Evolutionary conservation across 2,888 invertebrate genomes (phyloP).

Genomic region (Microchrysa polita): DNA sequence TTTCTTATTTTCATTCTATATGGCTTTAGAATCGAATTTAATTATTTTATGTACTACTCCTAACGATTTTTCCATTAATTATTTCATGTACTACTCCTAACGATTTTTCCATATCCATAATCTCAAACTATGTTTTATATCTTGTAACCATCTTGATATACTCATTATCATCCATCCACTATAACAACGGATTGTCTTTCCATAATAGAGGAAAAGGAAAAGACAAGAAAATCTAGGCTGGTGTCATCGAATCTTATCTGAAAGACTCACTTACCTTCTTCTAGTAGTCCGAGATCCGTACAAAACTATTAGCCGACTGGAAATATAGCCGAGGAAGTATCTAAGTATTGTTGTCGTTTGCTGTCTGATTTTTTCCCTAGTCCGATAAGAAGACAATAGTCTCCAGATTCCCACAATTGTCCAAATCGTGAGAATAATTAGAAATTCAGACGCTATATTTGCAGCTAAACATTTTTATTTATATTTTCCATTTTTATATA

Average conservation of each 20-base stretch:
- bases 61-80: too few relatives aligned
- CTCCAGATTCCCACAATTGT: conserved; percentile 47
- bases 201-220: neutral
- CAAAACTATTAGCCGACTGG: conserved; percentile 23
- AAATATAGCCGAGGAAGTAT: conserved; percentile 5
- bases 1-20: too few relatives aligned
- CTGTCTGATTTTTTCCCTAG: conserved; percentile 32
- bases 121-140: too few relatives aligned
- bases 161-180: too few relatives aligned
- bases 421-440: conserved; percentile 46
- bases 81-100: too few relatives aligned
- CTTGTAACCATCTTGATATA: too few relatives aligned
- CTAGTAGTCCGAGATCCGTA: neutral
- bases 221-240: conserved; percentile 1
- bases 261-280: conserved; percentile 34
- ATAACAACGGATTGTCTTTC: neutral
- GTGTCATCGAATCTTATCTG: conserved; percentile 37
- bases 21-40: too few relatives aligned
- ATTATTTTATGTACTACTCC: too few relatives aligned
- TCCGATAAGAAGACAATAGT: conserved; percentile 20
- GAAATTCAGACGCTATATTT: conserved; percentile 42
- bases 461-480: conserved; percentile 37
- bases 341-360: conserved; percentile 16
- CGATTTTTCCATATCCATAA: too few relatives aligned
- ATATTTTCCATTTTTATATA: conserved; percentile 27